Conservation (phyloP, 2,113 vertebrate species). For the Pholis gunnellus region DNA sequence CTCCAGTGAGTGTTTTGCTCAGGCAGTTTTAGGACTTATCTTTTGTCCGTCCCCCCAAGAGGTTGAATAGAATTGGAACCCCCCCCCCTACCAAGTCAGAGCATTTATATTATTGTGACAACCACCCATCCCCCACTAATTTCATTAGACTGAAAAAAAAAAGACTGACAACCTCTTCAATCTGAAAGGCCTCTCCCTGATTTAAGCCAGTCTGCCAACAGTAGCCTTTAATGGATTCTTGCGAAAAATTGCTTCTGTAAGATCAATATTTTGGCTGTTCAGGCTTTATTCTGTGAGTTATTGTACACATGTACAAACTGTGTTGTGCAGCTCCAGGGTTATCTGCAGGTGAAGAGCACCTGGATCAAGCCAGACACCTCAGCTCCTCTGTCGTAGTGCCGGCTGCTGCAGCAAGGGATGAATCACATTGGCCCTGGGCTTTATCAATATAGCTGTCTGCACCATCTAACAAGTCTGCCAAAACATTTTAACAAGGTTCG, state of each 20-base stretch:
- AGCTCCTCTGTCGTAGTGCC: constrained; percentile 25
- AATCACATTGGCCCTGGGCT: constrained; percentile 61
- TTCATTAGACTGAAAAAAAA: constrained; percentile 65
- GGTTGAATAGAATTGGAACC: constrained; percentile 66
- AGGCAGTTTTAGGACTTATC: constrained; percentile 57
- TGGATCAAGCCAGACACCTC: constrained; percentile 52
- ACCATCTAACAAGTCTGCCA: constrained; percentile 49
- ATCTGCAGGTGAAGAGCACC: constrained; percentile 54
- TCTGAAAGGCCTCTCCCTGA: constrained; percentile 34
- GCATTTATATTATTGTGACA: constrained; percentile 76
- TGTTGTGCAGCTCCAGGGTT: constrained; percentile 39
- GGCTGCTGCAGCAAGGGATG: constrained; percentile 53
- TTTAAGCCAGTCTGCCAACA: constrained; percentile 34
- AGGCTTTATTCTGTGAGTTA: constrained; percentile 18
- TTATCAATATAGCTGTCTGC: constrained; percentile 71
- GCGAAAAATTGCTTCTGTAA: neutral
- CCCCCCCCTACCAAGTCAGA: constrained; percentile 64
- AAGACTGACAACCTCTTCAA: constrained; percentile 68
- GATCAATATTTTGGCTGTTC: constrained; percentile 9
- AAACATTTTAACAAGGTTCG: constrained; percentile 60
- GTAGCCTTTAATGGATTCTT: constrained; percentile 18
- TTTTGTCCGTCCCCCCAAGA: constrained; percentile 51
- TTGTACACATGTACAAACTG: neutral
- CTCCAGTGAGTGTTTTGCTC: constrained; percentile 49
- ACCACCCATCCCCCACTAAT: constrained; percentile 72